phyloP scores from a whole-genome alignment of 2,113 vertebrate genomes.

The Raja brachyura region DNA sequence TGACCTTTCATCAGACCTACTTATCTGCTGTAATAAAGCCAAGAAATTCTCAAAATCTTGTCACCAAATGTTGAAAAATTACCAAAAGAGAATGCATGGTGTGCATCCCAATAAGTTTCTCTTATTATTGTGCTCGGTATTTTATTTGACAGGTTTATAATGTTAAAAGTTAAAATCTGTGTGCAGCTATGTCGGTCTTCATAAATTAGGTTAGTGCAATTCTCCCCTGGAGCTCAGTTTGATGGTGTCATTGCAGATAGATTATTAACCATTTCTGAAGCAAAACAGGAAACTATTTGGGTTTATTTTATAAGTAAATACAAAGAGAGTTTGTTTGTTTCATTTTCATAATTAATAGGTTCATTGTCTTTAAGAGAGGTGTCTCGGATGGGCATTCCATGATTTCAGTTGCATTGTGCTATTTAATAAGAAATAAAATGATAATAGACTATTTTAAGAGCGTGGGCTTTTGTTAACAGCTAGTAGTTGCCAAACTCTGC shows the following conservation, averaged over 20 bases:
- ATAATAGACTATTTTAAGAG: not conserved
- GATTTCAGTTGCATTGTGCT: not conserved
- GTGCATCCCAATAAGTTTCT: not conserved
- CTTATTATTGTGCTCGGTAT: not conserved
- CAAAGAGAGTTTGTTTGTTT: not conserved
- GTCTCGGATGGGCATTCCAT: not conserved
- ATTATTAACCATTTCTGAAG: not conserved
- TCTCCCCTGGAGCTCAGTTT: not conserved
- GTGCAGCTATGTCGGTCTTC: not conserved
- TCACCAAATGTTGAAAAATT: not conserved
- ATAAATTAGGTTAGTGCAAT: not conserved
- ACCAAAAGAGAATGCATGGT: not conserved
- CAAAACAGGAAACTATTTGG: not conserved
- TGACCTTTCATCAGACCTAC: not conserved
- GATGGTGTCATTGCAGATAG: not conserved
- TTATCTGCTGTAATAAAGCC: not conserved
- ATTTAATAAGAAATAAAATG: not conserved
- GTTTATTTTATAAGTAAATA: not conserved
- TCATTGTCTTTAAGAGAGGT: not conserved
- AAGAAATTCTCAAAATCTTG: not conserved
- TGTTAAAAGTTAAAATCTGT: not conserved
- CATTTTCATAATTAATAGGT: not conserved
- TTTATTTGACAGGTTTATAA: not conserved
- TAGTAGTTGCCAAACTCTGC: not conserved
- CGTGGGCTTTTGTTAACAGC: not conserved